Evolutionary conservation across 2,888 invertebrate genomes (phyloP).

Genomic region (Eurois occulta): DNA sequence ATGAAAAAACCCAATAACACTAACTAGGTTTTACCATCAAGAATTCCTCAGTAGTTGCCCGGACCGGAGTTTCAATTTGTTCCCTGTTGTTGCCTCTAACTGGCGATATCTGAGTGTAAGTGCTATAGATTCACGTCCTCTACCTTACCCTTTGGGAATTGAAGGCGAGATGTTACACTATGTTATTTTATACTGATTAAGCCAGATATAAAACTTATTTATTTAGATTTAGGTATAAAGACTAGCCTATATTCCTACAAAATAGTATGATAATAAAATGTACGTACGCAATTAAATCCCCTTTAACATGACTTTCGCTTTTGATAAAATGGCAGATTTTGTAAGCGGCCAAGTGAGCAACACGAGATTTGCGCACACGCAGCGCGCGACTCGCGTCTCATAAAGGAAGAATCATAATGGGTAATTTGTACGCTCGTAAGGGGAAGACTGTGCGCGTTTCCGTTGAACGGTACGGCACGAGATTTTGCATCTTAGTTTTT

Average conservation of each 20-base stretch:
- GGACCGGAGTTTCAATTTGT: too few relatives aligned
- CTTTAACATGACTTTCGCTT: not conserved
- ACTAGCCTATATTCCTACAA: not conserved
- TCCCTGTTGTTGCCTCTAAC: too few relatives aligned
- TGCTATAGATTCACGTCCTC: not conserved
- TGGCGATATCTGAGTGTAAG: not conserved
- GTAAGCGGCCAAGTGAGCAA: not conserved
- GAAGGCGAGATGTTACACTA: not conserved
- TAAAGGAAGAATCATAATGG: conserved; percentile 79
- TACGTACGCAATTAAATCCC: too few relatives aligned
- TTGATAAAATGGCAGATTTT: not conserved
- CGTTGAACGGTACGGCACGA: conserved; percentile 71
- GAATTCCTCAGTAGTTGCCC: too few relatives aligned
- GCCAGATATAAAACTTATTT: not conserved
- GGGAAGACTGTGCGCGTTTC: conserved; percentile 74
- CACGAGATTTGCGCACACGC: conserved; percentile 47
- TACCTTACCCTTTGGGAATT: not conserved
- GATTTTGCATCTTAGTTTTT: not conserved
- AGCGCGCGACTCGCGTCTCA: conserved; percentile 55
- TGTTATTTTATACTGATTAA: too few relatives aligned
- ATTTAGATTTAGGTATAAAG: not conserved
- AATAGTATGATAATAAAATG: not conserved
- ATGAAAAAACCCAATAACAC: too few relatives aligned
- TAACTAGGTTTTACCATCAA: too few relatives aligned
- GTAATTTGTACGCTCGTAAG: conserved; percentile 80